phyloP scores from a whole-genome alignment of 2,113 vertebrate species.

The Isurus oxyrinchus region DNA sequence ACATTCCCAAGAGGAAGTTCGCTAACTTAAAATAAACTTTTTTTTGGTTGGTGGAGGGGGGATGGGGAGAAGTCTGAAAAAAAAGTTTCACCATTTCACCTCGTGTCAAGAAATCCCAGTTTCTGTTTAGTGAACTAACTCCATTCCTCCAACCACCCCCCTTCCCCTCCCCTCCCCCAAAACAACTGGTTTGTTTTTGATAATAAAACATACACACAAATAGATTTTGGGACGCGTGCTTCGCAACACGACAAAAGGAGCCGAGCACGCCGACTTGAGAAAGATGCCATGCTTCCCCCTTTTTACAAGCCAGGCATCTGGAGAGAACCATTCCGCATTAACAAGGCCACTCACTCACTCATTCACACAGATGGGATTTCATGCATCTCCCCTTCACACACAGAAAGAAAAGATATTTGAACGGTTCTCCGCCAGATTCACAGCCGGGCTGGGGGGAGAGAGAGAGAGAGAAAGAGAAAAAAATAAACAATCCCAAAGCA shows the following conservation, averaged over 20 bases:
- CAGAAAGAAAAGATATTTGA: background rate
- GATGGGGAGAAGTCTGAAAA: background rate
- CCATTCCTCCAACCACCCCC: background rate
- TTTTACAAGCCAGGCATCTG: background rate
- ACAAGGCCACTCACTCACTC: background rate
- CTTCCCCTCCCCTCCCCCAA: background rate
- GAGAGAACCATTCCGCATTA: conserved; percentile 37
- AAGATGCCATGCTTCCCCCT: conserved; percentile 40
- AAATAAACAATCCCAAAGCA: background rate
- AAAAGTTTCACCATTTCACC: background rate
- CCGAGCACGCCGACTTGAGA: background rate
- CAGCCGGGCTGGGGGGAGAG: background rate
- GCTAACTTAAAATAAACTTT: conserved; percentile 11
- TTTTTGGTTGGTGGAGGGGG: background rate
- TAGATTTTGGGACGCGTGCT: background rate
- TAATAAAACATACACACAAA: background rate
- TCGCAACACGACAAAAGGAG: background rate
- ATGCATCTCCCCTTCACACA: background rate
- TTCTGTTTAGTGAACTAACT: background rate
- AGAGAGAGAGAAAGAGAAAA: background rate
- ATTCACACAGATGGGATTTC: background rate
- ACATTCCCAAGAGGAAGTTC: conserved; percentile 8
- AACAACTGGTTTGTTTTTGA: background rate
- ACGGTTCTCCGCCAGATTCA: background rate
- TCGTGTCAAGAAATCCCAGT: background rate